Percentiles rank a stretch among this genome's conserved stretches.
phyloP scores from a whole-genome alignment of 1,140 invertebrate genomes.

The Epicauta chinensis region DNA sequence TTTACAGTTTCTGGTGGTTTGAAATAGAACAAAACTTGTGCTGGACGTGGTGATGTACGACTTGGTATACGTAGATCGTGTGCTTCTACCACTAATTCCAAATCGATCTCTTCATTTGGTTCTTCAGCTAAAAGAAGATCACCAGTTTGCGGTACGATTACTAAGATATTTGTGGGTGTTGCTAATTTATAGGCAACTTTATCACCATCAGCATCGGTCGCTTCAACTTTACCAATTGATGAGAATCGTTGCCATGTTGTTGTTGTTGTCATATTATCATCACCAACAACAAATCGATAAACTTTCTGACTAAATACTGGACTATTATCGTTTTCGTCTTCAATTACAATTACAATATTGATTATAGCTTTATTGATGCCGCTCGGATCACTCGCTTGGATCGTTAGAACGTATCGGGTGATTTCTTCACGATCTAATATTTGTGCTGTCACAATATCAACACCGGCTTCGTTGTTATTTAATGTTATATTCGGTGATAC shows the following conservation, averaged over 20 bases:
- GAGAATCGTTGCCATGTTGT: constrained; percentile 67
- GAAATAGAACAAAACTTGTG: constrained; percentile 70
- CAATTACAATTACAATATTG: constrained; percentile 63
- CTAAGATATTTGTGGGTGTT: constrained; percentile 69
- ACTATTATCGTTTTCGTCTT: constrained; percentile 87
- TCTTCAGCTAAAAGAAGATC: constrained; percentile 76
- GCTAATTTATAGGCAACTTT: constrained; percentile 74
- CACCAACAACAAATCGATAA: constrained; percentile 69
- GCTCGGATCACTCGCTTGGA: constrained; percentile 68
- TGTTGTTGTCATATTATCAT: constrained; percentile 48
- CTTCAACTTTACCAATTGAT: constrained; percentile 72
- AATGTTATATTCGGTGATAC: constrained; percentile 52
- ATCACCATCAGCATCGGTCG: constrained; percentile 81
- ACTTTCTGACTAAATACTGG: constrained; percentile 71
- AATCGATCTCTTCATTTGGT: constrained; percentile 57
- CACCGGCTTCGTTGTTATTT: constrained; percentile 51
- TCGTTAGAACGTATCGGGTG: constrained; percentile 59
- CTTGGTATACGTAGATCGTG: constrained; percentile 73
- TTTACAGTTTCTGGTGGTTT: constrained; percentile 50
- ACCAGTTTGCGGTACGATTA: constrained; percentile 87
- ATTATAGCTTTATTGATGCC: constrained; percentile 67
- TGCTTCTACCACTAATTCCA: constrained; percentile 66
- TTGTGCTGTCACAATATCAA: constrained; percentile 64
- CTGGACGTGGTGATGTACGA: constrained; percentile 58
- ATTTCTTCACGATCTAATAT: constrained; percentile 67